Conservation (phyloP, 2,797 vertebrate species). For the Pterois miles region DNA sequence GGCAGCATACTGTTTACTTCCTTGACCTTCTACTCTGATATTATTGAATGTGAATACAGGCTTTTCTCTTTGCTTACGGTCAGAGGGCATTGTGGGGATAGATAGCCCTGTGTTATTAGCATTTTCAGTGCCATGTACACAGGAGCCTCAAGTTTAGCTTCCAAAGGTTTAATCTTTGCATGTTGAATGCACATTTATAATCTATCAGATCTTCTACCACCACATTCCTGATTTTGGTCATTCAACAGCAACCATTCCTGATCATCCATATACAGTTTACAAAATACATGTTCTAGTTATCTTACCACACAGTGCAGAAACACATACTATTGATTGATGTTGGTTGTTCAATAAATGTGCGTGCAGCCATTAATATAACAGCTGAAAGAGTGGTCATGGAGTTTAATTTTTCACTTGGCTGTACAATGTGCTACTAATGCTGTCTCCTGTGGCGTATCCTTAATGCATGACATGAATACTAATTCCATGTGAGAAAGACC, state of each 20-base stretch:
- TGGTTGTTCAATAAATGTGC: constrained; percentile 22
- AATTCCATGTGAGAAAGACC: constrained; percentile 1
- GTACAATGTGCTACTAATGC: constrained; percentile 31
- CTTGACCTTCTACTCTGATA: neutral
- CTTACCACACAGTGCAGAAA: neutral
- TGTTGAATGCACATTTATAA: neutral
- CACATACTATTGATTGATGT: constrained; percentile 12
- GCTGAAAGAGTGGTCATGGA: constrained; percentile 23
- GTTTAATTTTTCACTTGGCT: constrained; percentile 40
- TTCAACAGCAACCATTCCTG: neutral
- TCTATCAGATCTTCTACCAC: neutral
- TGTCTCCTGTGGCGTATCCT: constrained; percentile 20
- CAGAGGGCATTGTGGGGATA: neutral
- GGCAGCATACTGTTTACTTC: neutral
- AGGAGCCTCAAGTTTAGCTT: neutral
- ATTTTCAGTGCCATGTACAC: neutral
- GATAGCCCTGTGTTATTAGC: neutral
- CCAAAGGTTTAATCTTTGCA: neutral
- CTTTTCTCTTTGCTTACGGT: neutral
- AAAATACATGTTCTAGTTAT: constrained; percentile 12
- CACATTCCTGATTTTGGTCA: constrained; percentile 4
- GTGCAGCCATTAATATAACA: constrained; percentile 7
- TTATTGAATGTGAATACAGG: neutral
- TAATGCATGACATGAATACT: constrained; percentile 33
- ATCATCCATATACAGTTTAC: constrained; percentile 4